A percentile compares a stretch with the other conserved stretches of the same genome.
Conservation (phyloP, 2,113 vertebrate species). For the Tachycineta bicolor region DNA sequence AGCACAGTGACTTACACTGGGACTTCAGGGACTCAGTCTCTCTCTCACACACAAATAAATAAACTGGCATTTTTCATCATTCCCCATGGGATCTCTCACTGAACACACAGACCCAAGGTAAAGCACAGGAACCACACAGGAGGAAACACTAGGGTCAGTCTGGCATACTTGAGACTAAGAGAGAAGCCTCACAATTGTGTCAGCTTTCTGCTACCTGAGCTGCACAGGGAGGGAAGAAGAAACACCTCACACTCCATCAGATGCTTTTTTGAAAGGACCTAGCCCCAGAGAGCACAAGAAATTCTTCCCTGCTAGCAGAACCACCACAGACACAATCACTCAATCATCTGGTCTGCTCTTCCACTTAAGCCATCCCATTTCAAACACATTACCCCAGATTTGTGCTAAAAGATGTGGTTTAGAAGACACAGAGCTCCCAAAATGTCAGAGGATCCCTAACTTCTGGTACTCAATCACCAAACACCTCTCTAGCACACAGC, state of each 20-base stretch:
- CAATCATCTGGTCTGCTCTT: neutral
- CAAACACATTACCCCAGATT: neutral
- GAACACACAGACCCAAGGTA: neutral
- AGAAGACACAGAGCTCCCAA: neutral
- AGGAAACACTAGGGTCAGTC: neutral
- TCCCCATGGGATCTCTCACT: neutral
- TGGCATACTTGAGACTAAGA: neutral
- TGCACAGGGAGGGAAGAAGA: neutral
- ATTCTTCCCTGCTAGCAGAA: neutral
- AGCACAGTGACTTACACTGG: neutral
- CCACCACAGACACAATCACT: neutral
- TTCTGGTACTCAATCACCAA: neutral
- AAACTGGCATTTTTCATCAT: neutral
- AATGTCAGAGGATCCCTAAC: neutral
- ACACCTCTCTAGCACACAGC: neutral
- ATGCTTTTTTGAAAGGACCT: neutral
- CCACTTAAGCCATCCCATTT: neutral
- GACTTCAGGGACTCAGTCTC: neutral
- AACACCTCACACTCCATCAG: neutral
- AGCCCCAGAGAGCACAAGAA: neutral
- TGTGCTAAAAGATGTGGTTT: neutral
- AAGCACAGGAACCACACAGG: neutral
- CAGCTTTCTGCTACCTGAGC: neutral
- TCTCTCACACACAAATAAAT: neutral
- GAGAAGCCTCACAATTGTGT: neutral